Evolutionary conservation across 2,113 vertebrate species (phyloP), one percentile per base, ranked within the genome.

Genomic region (Meleagris gallopavo): DNA sequence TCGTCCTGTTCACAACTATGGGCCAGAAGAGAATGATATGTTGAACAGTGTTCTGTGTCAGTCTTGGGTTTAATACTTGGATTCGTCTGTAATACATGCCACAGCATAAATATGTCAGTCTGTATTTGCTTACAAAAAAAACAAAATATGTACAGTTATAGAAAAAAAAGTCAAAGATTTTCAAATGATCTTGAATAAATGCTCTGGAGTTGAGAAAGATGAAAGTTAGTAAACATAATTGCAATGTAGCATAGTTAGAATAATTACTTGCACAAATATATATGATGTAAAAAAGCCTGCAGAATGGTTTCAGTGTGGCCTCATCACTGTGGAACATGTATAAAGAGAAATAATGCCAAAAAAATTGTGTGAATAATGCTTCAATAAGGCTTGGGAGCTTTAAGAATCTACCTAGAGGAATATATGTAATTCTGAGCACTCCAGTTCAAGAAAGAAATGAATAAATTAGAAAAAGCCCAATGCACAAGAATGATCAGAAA

Each of bases 321-420:
- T 75, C 1, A 3, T 27, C 36, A 69, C 20, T 55, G 3, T 69
- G 3, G 1, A 9, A 72, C 14, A 18, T 2, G 0, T 69, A 24
- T 58, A 34, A 93, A 8, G 9, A 67, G 43, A 40, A 86, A 13
- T 57, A 80, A 83, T 30, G 22, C 4, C 9, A 32, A 57, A 64
- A 73, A 81, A 67, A 36, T 17, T 4, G 5, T 2, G 18, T 36
- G 21, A 75, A 9, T 36, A 65, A 57, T 66, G 11, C 14, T 81
- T 71, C 30, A 27, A 8, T 40, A 13, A 20, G 74, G 4, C 27
- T 71, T 48, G 24, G 10, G 13, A 78, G 1, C 2, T 36, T 13
- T n/a, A 62, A 72, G 17, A 80, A 14, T 85, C 19, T 16, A 75
- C 4, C 11, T 81, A 81, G 40, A 83, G 7, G 27, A 80, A 70